A percentile compares a stretch with the other conserved stretches of the same genome.
These are phyloP conservation scores for Nyleta sp. DNA, from an alignment of 2,888 invertebrate genomes.

Conservation along the genomic window DNA sequence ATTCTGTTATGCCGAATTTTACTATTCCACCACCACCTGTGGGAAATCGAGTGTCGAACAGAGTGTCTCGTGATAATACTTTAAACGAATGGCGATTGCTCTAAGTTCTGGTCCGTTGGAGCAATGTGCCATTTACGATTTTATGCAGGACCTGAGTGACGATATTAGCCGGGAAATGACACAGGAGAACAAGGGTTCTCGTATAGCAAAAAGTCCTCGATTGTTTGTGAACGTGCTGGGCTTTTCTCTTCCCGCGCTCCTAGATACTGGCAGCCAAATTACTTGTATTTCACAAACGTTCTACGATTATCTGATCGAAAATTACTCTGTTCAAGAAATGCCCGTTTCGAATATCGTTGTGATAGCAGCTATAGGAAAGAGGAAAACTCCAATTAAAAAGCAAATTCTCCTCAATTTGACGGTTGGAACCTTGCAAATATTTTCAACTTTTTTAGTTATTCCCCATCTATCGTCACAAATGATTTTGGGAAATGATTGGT, in stretches of 20 bases:
- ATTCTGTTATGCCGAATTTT: too few relatives aligned
- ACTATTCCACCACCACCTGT: too few relatives aligned
- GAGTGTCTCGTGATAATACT: too few relatives aligned
- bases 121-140: neutral
- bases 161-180: neutral
- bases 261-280: slow-evolving; percentile 26
- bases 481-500: slow-evolving; percentile 33
- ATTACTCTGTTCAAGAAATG: neutral
- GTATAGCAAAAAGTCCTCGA: neutral
- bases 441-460: slow-evolving; percentile 8
- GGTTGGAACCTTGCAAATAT: neutral
- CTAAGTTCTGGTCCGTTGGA: neutral
- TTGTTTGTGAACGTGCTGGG: neutral
- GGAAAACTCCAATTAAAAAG: slow-evolving; percentile 3
- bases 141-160: neutral
- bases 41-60: too few relatives aligned
- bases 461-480: slow-evolving; percentile 11
- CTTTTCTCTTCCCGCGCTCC: neutral
- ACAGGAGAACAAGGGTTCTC: neutral
- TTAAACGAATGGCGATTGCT: neutral
- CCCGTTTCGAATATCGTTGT: slow-evolving; percentile 14
- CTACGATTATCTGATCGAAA: slow-evolving; percentile 1
- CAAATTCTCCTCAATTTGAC: neutral
- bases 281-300: slow-evolving; percentile 10
- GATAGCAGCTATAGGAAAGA: slow-evolving; percentile 12